phyloP scores from a whole-genome alignment of 2,888 invertebrate genomes.

The Drosophila sordidula region DNA sequence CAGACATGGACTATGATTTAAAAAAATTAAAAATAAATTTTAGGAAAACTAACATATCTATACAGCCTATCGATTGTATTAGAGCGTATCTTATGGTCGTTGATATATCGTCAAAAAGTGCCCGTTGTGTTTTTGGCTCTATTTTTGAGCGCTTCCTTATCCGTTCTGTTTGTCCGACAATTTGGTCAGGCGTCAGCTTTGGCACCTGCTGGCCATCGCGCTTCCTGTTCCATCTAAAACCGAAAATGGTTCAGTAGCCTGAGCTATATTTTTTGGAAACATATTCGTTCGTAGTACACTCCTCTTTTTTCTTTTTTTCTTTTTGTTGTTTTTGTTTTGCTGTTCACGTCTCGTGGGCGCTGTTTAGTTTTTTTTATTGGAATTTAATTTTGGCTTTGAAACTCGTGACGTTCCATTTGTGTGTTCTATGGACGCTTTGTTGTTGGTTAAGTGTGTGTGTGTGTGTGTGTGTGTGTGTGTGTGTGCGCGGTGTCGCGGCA shows the following conservation, averaged over 20 bases:
- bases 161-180: constrained; percentile 66
- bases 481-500: constrained; percentile 39
- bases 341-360: constrained; percentile 20
- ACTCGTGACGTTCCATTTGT: constrained; percentile 62
- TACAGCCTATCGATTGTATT: neutral
- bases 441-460: neutral
- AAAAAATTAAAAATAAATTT: too few species aligned
- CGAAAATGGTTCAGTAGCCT: constrained; percentile 42
- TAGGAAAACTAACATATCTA: neutral
- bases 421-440: constrained; percentile 29
- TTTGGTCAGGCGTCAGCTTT: constrained; percentile 74
- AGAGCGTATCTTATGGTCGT: constrained; percentile 22
- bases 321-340: neutral
- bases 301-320: neutral
- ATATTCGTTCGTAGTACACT: neutral
- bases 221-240: constrained; percentile 66
- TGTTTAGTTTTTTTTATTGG: constrained; percentile 42
- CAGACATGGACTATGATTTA: too few species aligned
- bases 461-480: constrained; percentile 1
- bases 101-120: neutral
- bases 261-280: constrained; percentile 18
- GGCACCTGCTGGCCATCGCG: constrained; percentile 69
- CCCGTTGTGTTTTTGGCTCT: constrained; percentile 11
- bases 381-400: constrained; percentile 69
- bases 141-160: constrained; percentile 37